Percentiles rank a stretch among this genome's conserved stretches.
phyloP scores from a whole-genome alignment of 2,888 invertebrate species.

The Aelia acuminata region DNA sequence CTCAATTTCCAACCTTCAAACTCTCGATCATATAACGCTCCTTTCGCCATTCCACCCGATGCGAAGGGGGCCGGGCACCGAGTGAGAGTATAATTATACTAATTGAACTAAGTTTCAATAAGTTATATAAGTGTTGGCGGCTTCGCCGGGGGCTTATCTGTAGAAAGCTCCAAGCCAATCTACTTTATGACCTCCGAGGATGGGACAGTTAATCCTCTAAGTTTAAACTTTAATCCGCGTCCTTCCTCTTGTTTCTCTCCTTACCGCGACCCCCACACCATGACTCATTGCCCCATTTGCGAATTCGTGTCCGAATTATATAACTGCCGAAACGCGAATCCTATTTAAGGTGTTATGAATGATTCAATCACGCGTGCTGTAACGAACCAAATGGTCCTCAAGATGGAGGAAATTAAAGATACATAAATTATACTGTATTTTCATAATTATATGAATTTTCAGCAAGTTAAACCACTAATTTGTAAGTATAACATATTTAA shows the following conservation, averaged over 20 bases:
- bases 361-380: not conserved
- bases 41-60: no score
- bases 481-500: no score
- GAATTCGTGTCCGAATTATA: not conserved
- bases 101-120: conserved; percentile 35
- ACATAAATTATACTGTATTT: not conserved
- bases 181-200: conserved; percentile 5
- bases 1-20: no score
- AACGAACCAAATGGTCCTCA: not conserved
- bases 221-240: conserved; percentile 1
- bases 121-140: conserved; percentile 17
- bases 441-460: no score
- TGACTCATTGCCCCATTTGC: not conserved
- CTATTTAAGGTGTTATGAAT: not conserved
- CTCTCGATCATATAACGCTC: no score
- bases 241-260: conserved; percentile 8
- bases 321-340: not conserved
- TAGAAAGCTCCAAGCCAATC: not conserved
- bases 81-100: not conserved
- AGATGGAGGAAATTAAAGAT: not conserved
- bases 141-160: conserved; percentile 8
- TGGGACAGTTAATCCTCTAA: not conserved
- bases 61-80: no score
- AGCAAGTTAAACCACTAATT: no score
- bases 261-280: conserved; percentile 12